Percentiles rank a stretch among this genome's conserved stretches.
These are phyloP conservation scores for Parauchenoglanis ngamensis DNA, from an alignment of 2,797 vertebrate genomes.

Conservation along the genomic window DNA sequence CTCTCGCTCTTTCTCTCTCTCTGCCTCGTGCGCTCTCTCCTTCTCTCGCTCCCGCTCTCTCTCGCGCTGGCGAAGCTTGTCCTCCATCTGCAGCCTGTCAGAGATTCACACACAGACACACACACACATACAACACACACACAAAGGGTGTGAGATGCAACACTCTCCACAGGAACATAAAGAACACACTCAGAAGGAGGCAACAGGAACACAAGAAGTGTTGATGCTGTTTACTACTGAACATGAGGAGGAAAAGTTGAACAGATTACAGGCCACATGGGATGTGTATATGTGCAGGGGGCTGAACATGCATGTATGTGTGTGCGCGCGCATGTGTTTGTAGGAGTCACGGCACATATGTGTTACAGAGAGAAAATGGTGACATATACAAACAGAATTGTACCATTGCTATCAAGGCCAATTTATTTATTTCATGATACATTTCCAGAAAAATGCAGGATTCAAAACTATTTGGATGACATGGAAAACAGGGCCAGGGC, in stretches of 20 bases:
- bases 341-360: conserved; percentile 31
- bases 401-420: conserved; percentile 12
- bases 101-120: conserved; percentile 31
- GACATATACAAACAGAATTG: conserved; percentile 39
- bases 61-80: conserved; percentile 82
- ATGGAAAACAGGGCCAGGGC: neutral
- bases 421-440: neutral
- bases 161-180: conserved; percentile 60
- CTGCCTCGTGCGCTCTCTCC: conserved; percentile 66
- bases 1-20: conserved; percentile 74
- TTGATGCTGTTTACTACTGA: conserved; percentile 56
- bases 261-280: conserved; percentile 49
- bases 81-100: conserved; percentile 90
- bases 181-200: conserved; percentile 55
- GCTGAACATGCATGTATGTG: neutral
- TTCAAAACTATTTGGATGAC: neutral
- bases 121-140: conserved; percentile 27
- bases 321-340: neutral
- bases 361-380: conserved; percentile 7
- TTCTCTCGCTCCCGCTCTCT: conserved; percentile 70
- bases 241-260: conserved; percentile 47
- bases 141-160: conserved; percentile 60
- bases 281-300: neutral
- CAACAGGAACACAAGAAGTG: conserved; percentile 55
- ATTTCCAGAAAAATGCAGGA: neutral